These are phyloP conservation scores for Holacanthella duospinosa DNA, from an alignment of 2,888 invertebrate genomes.

Conservation along the genomic window DNA sequence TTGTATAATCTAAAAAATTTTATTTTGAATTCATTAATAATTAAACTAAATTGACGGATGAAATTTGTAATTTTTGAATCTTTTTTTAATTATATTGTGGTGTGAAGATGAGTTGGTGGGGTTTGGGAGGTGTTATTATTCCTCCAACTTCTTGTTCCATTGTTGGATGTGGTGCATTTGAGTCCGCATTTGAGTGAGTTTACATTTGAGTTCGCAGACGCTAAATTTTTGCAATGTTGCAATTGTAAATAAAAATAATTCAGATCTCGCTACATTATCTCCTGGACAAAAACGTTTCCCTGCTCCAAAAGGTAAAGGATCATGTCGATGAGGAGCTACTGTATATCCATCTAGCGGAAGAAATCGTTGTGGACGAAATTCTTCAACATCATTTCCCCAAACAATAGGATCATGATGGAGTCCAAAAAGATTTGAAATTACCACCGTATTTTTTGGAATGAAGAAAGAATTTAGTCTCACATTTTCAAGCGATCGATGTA, in stretches of 20 bases:
- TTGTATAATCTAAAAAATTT: no score
- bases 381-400: not conserved
- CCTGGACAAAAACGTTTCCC: conserved; percentile 3
- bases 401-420: not conserved
- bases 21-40: no score
- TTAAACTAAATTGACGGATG: no score
- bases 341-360: not conserved
- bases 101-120: not conserved
- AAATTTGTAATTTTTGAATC: no score
- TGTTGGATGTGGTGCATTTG: not conserved
- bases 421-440: not conserved
- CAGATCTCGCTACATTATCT: not conserved
- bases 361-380: not conserved
- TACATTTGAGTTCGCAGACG: no score
- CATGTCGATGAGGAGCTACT: not conserved
- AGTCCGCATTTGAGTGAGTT: no score
- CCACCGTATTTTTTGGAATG: not conserved
- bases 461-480: not conserved
- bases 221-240: not conserved
- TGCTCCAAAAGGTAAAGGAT: not conserved
- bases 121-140: not conserved
- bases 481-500: not conserved
- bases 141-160: not conserved
- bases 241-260: not conserved
- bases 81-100: not conserved